Base-by-base conservation (phyloP, 2,888 invertebrate genomes). In the Crocallis elinguaria region DNA sequence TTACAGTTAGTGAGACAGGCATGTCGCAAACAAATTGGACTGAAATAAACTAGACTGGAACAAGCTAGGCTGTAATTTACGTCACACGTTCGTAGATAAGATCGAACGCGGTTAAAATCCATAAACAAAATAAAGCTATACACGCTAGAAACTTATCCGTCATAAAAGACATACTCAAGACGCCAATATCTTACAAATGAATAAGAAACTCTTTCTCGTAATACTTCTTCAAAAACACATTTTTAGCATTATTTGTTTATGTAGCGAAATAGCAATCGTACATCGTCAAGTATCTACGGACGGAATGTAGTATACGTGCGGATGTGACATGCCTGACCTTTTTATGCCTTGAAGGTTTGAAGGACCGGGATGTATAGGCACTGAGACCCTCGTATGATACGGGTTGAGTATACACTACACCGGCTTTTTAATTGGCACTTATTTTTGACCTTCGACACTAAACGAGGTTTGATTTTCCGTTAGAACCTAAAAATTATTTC, bases 281-380 rank as follows among this genome's bases (percentile, higher is more conserved):
- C 12, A 16, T 19, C 9, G 36, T 29, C 13, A 29, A 37, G 45
- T 7, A 14, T 30, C 11, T 14, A 21, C 36, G 8, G 1, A 21
- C n/a, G 17, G 8, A 36, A 16, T 2, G 4, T n/a, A 11, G 6
- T 36, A 21, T 35, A 35, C n/a, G 21, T 36, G 7, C 19, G 13
- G 33, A 30, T 19, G 49, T 35, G 32, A 38, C 36, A 13, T 4
- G 13, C 17, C n/a, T 27, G 49, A 49, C 49, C 49, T 49, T 49
- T 49, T 41, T 11, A 33, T 33, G 35, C n/a, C 48, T 38, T 13
- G 27, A 19, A 48, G 30, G 39, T 19, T 33, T 23, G 29, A 33
- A 48, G 37, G 1, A 11, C 13, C 11, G 37, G 3, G 3, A 21
- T 9, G 37, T 23, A n/a, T 3, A n/a, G n/a, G n/a, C n/a, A 9